Evolutionary conservation across 2,888 invertebrate genomes (phyloP).

Genomic region (Taphrorychus bicolor): DNA sequence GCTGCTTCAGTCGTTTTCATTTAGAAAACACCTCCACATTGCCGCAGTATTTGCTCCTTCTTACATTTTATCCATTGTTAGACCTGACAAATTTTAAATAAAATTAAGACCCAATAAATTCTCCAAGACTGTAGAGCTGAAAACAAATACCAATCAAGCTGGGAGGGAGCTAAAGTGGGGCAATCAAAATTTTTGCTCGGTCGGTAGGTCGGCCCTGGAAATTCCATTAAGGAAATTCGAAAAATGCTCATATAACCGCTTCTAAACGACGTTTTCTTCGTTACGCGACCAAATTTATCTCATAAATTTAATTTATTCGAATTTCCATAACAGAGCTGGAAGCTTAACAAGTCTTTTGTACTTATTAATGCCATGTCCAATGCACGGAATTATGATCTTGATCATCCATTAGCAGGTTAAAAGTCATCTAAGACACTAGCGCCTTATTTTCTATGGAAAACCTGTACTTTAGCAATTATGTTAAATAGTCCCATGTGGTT

Average conservation of each 20-base stretch:
- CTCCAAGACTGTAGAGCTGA: neutral
- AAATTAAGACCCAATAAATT: neutral
- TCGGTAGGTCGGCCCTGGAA: slow-evolving; percentile 1
- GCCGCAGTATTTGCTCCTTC: too few relatives aligned
- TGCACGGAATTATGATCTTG: too few relatives aligned
- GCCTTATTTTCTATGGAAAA: too few relatives aligned
- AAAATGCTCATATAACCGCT: neutral
- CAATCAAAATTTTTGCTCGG: neutral
- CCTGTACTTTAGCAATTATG: too few relatives aligned
- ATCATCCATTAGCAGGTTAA: too few relatives aligned
- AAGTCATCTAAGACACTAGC: too few relatives aligned
- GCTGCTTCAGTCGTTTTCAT: too few relatives aligned
- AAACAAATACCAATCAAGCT: neutral
- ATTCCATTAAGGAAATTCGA: slow-evolving; percentile 4
- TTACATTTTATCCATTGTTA: too few relatives aligned
- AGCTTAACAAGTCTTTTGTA: neutral
- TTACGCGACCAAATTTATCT: neutral
- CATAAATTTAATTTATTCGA: neutral
- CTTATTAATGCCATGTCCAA: neutral
- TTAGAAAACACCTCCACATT: too few relatives aligned
- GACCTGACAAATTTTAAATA: neutral
- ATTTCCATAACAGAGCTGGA: neutral
- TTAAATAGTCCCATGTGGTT: too few relatives aligned
- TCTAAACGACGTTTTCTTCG: neutral
- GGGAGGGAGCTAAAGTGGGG: neutral